These are phyloP conservation scores for Rhyacichthys aspro DNA, from an alignment of 2,797 vertebrate species.

Conservation along the genomic window DNA sequence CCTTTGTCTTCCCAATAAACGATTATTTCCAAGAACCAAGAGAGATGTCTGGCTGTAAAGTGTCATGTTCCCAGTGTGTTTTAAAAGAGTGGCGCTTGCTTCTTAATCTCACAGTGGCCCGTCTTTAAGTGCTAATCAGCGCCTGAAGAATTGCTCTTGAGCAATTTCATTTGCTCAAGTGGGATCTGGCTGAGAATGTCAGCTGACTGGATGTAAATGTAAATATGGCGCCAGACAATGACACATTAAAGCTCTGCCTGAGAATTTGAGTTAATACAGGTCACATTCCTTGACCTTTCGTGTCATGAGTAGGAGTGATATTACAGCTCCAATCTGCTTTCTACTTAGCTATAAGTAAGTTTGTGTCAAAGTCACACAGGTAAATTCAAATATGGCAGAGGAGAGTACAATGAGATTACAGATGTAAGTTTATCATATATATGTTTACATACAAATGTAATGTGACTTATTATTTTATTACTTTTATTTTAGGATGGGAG, in stretches of 20 bases:
- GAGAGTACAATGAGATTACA: too few species aligned
- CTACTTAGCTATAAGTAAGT: slow-evolving; percentile 14
- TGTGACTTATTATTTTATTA: too few species aligned
- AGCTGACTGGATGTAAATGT: slow-evolving; percentile 28
- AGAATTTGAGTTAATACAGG: slow-evolving; percentile 32
- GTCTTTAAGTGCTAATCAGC: slow-evolving; percentile 6
- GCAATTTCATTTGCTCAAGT: not conserved
- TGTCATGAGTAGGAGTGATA: slow-evolving; percentile 41
- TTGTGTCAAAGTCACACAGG: slow-evolving; percentile 15
- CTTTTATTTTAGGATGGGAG: too few species aligned
- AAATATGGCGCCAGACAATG: slow-evolving; percentile 23
- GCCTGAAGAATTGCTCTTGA: not conserved
- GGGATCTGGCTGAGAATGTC: slow-evolving; percentile 19
- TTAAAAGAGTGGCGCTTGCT: not conserved
- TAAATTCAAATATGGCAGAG: not conserved
- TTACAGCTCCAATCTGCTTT: slow-evolving; percentile 26
- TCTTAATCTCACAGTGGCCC: not conserved
- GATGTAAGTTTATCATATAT: too few species aligned
- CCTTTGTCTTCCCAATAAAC: slow-evolving; percentile 10
- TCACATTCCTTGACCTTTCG: slow-evolving; percentile 48
- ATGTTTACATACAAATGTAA: too few species aligned
- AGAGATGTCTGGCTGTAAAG: slow-evolving; percentile 4
- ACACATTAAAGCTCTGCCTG: slow-evolving; percentile 13
- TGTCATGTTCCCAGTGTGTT: slow-evolving; percentile 9
- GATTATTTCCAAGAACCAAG: not conserved